Evolutionary conservation across 2,113 vertebrate genomes (phyloP), one percentile per base, ranked within the genome.

Genomic region (Ginglymostoma cirratum): DNA sequence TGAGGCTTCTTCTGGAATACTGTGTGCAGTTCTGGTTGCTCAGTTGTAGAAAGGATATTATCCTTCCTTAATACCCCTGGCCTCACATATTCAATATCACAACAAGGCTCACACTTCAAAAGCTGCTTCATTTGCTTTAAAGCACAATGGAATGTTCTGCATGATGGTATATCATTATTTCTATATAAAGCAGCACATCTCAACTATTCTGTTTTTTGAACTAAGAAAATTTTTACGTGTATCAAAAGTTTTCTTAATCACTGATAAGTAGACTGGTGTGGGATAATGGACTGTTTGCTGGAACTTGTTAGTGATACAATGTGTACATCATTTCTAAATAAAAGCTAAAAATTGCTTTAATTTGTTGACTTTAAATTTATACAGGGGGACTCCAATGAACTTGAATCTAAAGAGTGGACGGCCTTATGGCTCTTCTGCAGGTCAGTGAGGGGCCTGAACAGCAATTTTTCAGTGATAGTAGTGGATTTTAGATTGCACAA

Each of bases 351-450:
- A 72, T 52, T 72, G 94, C 1, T 72, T 76, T 76, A 70, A 95
- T 95, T 95, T 52, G 1, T 12, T 52, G 38, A 42, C 69, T 76
- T 95, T 72, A 15, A 34, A 94, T 96, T 96, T 96, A 48, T 95
- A 45, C 87, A 98, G 98, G 97, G 97, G 97, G 96, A 97, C 97
- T 95, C 97, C 97, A 8, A 97, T 97, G 97, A 98, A 97, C 96
- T 97, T 97, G 87, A 98, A 97, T 96, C 96, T 97, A 96, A 98
- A 98, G 97, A 97, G 97, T 61, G 97, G 97, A 85, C 97, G 97
- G 96, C 96, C 97, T 96, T 98, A 98, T 95, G 97, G 97, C 96
- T 96, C 97, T 45, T 96, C 97, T 80, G 97, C 96, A 95, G 96
- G 97, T 97, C 96, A 96, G 96, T 96, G 95, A 95, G 24, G 38